phyloP scores from a whole-genome alignment of 2,113 vertebrate genomes.

The Acinonyx jubatus region DNA sequence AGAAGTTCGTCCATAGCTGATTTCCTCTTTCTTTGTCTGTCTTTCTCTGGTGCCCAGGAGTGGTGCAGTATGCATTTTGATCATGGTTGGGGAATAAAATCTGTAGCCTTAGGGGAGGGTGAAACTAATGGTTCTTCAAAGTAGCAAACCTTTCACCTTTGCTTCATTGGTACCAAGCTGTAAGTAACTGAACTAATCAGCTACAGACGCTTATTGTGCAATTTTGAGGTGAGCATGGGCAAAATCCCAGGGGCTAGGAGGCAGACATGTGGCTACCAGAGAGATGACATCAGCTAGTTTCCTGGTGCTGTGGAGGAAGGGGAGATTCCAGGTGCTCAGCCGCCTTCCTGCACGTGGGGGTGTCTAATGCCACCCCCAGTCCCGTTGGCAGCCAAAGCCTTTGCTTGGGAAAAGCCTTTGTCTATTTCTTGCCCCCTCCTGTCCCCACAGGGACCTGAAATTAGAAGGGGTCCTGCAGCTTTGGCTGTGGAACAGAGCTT shows the following conservation, averaged over 20 bases:
- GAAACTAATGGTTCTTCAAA: background rate
- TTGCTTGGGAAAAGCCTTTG: background rate
- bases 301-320: constrained; percentile 18
- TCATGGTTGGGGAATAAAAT: constrained; percentile 20
- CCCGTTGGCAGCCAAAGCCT: constrained; percentile 1
- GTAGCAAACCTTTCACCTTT: background rate
- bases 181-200: constrained; percentile 13
- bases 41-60: background rate
- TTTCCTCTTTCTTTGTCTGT: constrained; percentile 28
- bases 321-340: constrained; percentile 70
- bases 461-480: constrained; percentile 47
- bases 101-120: background rate
- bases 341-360: constrained; percentile 37
- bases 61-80: background rate
- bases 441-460: constrained; percentile 34
- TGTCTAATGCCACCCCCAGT: constrained; percentile 38
- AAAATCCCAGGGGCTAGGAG: constrained; percentile 37
- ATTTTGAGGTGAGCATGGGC: constrained; percentile 60
- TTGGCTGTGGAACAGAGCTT: constrained; percentile 57
- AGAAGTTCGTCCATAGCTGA: background rate
- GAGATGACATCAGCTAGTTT: constrained; percentile 66
- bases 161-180: background rate
- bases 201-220: constrained; percentile 50
- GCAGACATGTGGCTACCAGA: constrained; percentile 62
- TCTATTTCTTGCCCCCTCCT: constrained; percentile 52